Evolutionary conservation across 2,888 invertebrate genomes (phyloP).

Genomic region (Cerceris rybyensis): DNA sequence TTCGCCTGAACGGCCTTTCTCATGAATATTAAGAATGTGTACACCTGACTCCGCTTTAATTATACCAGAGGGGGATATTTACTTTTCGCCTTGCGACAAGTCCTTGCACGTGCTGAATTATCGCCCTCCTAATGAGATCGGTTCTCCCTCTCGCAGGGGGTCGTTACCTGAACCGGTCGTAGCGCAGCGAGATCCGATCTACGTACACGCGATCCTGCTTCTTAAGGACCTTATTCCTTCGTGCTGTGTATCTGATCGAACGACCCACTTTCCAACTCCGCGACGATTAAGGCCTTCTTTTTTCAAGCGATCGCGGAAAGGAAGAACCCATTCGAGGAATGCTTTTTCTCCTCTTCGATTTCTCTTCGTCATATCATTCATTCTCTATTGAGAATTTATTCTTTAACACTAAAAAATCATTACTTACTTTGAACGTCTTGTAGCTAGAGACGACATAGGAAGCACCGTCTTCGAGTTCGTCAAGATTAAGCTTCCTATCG

Average conservation of each 20-base stretch:
- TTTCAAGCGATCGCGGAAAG: constrained; percentile 9
- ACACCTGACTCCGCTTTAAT: constrained; percentile 36
- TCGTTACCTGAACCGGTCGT: constrained; percentile 28
- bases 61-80: constrained; percentile 46
- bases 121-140: constrained; percentile 51
- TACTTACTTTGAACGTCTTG: constrained; percentile 93
- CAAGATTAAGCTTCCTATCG: constrained; percentile 91
- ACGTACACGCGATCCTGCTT: constrained; percentile 52
- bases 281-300: constrained; percentile 38
- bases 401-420: background rate
- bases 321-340: background rate
- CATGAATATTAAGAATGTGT: constrained; percentile 56
- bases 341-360: too few relatives aligned
- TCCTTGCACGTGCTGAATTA: constrained; percentile 47
- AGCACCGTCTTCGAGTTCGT: constrained; percentile 94
- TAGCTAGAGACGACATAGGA: constrained; percentile 96
- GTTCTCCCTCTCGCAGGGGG: constrained; percentile 31
- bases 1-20: constrained; percentile 22
- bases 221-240: constrained; percentile 52
- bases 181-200: constrained; percentile 43
- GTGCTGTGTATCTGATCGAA: constrained; percentile 52
- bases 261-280: constrained; percentile 42
- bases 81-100: constrained; percentile 38
- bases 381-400: background rate
- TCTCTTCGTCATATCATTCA: background rate